phyloP scores from a whole-genome alignment of 1,140 invertebrate species.

The Trichonephila inaurata region DNA sequence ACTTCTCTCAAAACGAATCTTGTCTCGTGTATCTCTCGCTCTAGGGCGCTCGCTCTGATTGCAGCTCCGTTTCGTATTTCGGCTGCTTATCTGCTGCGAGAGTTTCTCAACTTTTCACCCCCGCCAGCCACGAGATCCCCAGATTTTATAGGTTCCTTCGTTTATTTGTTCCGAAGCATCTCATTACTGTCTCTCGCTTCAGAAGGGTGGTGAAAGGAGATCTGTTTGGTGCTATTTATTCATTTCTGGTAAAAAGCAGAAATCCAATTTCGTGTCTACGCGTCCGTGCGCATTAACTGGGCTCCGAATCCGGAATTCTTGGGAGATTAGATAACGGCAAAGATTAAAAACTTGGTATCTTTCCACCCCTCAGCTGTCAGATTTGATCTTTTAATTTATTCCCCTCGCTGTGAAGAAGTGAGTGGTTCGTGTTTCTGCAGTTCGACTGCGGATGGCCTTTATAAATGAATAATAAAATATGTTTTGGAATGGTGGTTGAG shows the following conservation, averaged over 20 bases:
- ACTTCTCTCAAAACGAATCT: not conserved
- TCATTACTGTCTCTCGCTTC: not conserved
- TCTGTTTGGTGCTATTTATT: slow-evolving; percentile 15
- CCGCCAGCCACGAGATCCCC: not conserved
- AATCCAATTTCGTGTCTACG: slow-evolving; percentile 34
- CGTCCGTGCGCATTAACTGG: no score
- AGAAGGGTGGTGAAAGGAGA: not conserved
- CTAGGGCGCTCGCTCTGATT: not conserved
- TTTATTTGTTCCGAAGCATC: slow-evolving; percentile 22
- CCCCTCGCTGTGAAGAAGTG: no score
- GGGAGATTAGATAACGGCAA: not conserved
- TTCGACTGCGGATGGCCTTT: no score
- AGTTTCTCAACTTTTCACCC: not conserved
- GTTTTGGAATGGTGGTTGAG: no score
- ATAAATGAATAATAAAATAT: no score
- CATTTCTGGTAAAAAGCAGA: not conserved
- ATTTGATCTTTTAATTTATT: no score
- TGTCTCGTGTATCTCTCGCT: not conserved
- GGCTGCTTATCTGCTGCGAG: not conserved
- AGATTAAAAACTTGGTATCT: not conserved
- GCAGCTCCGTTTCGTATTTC: not conserved
- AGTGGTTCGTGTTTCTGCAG: no score
- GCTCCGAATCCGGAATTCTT: no score
- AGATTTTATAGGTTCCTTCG: slow-evolving; percentile 10
- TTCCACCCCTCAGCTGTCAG: not conserved